Evolutionary conservation across 2,888 invertebrate genomes (phyloP), one percentile per base, ranked within the genome.

Genomic region (Dolomedes plantarius): DNA sequence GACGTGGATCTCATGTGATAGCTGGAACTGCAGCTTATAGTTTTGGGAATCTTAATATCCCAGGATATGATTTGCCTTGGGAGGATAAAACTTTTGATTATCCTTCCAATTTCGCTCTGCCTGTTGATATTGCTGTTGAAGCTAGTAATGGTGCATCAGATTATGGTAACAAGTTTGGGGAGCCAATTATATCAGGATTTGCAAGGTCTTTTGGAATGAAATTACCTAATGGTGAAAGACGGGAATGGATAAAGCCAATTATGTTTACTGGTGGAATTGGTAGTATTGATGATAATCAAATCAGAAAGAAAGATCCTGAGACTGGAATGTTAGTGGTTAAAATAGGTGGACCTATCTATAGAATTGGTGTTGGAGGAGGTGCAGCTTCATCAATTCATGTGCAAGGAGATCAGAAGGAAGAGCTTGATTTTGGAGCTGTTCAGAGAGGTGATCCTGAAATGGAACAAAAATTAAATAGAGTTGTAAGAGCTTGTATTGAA

Each of bases 151-250:
- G 98, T 7, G 98, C 97, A 97, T 98, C 98, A 0, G 99, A 99
- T 91, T 99, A 99, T 91, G 99, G 99, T 7, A 99, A 99, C 92
- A 99, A 99, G 92, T 99, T 99, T 92, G 99, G 98, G 0, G 99
- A 99, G 91, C 99, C 99, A 0, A 94, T 99, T 0, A 94, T 99
- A 88, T 92, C 93, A 90, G 99, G 99, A 6, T 99, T 98, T 91
- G 95, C 95, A 0, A 94, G 98, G 77, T 96, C 98, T 0, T 99
- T 96, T 91, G 98, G 98, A 0, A 92, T 96, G 90, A 92, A 93
- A 28, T 94, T 95, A 89, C 88, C 89, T 13, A 89, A 89, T 78
- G 92, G 93, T 0, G 93, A 94, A 88, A 93, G 98, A 80, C 94
- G 95, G 79, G 99, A 99, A 91, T 99, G 96, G 93, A 95, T 99